These are phyloP conservation scores for Papilio machaon DNA, from an alignment of 1,140 invertebrate genomes.

Conservation along the genomic window DNA sequence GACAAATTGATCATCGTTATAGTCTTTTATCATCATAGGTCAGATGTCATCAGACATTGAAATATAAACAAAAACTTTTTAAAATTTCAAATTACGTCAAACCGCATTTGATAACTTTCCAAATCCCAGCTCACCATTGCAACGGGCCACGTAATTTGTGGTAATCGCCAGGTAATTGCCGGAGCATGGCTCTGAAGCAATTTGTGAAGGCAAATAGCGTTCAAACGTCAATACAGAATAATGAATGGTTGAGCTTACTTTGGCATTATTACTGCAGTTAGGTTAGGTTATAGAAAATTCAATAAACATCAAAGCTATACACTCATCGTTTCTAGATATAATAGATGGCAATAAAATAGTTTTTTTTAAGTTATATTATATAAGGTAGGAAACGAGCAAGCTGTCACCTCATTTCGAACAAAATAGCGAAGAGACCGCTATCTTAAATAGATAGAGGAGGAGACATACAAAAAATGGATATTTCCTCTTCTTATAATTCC, in stretches of 20 bases:
- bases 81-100: not conserved
- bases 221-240: slow-evolving; percentile 24
- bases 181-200: slow-evolving; percentile 14
- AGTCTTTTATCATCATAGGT: no score
- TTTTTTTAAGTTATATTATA: not conserved
- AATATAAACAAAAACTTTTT: not conserved
- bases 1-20: no score
- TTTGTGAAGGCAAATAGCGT: slow-evolving; percentile 16
- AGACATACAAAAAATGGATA: no score
- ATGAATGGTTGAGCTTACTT: slow-evolving; percentile 15
- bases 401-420: no score
- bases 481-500: no score
- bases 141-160: slow-evolving; percentile 24
- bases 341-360: no score
- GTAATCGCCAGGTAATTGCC: slow-evolving; percentile 22
- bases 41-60: not conserved
- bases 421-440: no score
- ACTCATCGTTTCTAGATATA: not conserved
- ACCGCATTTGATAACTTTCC: not conserved
- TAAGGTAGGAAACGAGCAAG: no score
- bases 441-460: no score
- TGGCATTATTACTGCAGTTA: not conserved
- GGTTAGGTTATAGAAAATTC: not conserved
- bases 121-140: slow-evolving; percentile 4
- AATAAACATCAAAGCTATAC: not conserved